Conservation (phyloP, 2,888 invertebrate genomes). For the Lissonota sp. region DNA sequence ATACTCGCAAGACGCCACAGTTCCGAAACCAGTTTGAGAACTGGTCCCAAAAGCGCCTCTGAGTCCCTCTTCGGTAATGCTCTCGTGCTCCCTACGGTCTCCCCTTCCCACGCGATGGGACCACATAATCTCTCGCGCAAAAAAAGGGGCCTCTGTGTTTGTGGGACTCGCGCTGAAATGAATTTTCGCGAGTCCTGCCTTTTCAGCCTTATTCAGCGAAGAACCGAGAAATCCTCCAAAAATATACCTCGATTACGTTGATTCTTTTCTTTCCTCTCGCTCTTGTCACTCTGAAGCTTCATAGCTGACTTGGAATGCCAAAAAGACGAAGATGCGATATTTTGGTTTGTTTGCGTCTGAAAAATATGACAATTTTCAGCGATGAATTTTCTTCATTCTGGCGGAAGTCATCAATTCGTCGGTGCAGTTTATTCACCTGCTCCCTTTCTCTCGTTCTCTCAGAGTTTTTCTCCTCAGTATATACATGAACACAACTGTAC, state of each 20-base stretch:
- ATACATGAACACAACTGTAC: too few relatives aligned
- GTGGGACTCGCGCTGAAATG: slow-evolving; percentile 52
- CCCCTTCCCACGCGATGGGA: slow-evolving; percentile 5
- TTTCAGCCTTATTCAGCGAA: too few relatives aligned
- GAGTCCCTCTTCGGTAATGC: slow-evolving; percentile 38
- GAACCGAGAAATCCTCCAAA: slow-evolving; percentile 4
- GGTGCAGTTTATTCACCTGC: neutral
- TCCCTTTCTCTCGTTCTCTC: neutral
- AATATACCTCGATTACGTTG: neutral
- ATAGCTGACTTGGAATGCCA: too few relatives aligned
- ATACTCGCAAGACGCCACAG: slow-evolving; percentile 1
- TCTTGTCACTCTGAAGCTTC: too few relatives aligned
- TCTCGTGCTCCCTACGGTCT: neutral
- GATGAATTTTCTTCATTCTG: too few relatives aligned
- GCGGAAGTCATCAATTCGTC: too few relatives aligned
- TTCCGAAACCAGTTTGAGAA: slow-evolving; percentile 65
- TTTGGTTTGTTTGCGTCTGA: too few relatives aligned
- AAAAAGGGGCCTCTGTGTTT: slow-evolving; percentile 52
- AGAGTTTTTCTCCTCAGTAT: slow-evolving; percentile 58
- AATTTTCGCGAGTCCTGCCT: slow-evolving; percentile 34
- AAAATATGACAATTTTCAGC: too few relatives aligned
- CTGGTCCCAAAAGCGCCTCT: slow-evolving; percentile 42
- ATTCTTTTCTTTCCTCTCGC: neutral
- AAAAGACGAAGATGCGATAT: too few relatives aligned
- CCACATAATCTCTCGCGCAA: slow-evolving; percentile 54